Conservation (phyloP, 2,113 vertebrate species). For the Rallus limicola region DNA sequence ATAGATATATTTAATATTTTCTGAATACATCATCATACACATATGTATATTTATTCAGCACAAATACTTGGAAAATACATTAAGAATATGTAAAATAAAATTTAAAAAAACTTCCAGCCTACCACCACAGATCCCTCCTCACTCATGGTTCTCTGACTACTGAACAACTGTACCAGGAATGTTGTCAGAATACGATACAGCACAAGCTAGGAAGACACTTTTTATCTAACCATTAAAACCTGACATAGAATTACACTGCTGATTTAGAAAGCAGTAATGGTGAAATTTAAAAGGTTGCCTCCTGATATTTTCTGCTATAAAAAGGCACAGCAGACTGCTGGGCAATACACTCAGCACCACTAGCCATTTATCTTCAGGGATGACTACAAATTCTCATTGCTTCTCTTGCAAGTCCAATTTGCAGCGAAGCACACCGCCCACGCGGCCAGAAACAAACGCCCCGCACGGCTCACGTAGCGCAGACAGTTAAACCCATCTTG, state of each 20-base stretch:
- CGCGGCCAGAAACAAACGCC: neutral
- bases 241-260: neutral
- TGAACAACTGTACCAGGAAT: neutral
- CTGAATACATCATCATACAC: neutral
- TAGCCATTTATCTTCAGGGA: neutral
- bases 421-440: neutral
- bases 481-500: neutral
- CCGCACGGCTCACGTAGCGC: fast-evolving
- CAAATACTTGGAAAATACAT: neutral
- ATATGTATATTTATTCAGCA: neutral
- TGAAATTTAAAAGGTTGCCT: neutral
- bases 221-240: neutral
- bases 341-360: neutral
- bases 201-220: neutral
- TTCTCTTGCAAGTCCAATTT: neutral
- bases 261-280: neutral
- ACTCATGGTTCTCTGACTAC: neutral
- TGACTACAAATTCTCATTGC: neutral
- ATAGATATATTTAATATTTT: neutral
- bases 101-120: neutral
- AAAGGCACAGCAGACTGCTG: neutral
- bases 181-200: neutral
- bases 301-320: neutral
- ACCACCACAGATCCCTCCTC: neutral
- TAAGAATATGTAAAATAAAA: neutral